Conservation (phyloP, 2,797 vertebrate species). For the Oryzias sinensis region DNA sequence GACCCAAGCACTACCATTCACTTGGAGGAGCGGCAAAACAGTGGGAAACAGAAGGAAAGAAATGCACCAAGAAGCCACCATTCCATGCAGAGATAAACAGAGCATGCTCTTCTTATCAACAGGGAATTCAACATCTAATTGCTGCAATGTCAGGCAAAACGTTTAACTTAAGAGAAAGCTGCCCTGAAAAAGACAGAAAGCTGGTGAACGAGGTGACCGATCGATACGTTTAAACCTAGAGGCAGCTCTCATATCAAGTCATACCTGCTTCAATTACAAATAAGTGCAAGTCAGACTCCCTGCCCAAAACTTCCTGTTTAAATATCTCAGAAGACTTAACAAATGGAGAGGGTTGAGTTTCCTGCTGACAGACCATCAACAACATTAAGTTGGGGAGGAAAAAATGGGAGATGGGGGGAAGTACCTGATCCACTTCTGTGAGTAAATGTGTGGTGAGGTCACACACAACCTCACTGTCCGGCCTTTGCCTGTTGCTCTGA, state of each 20-base stretch:
- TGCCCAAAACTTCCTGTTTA: constrained; percentile 67
- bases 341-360: constrained; percentile 71
- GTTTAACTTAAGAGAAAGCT: constrained; percentile 1
- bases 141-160: constrained; percentile 28
- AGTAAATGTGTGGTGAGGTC: constrained; percentile 80
- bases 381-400: constrained; percentile 27
- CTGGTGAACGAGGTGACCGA: constrained; percentile 4
- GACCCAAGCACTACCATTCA: constrained; percentile 31
- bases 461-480: constrained; percentile 72
- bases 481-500: constrained; percentile 80
- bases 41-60: constrained; percentile 23
- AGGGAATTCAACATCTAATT: constrained; percentile 70
- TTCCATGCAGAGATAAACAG: constrained; percentile 51
- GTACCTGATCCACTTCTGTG: constrained; percentile 90
- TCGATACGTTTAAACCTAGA: constrained; percentile 6
- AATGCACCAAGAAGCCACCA: constrained; percentile 32
- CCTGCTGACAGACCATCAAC: constrained; percentile 73
- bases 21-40: constrained; percentile 23
- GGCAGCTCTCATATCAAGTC: constrained; percentile 13
- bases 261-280: constrained; percentile 62
- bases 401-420: constrained; percentile 16
- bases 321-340: constrained; percentile 45
- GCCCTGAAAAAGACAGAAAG: constrained; percentile 1
- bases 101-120: constrained; percentile 50
- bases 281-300: constrained; percentile 61